These are phyloP conservation scores for Drosophila sulfurigaster DNA, from an alignment of 1,140 invertebrate species.

Conservation along the genomic window DNA sequence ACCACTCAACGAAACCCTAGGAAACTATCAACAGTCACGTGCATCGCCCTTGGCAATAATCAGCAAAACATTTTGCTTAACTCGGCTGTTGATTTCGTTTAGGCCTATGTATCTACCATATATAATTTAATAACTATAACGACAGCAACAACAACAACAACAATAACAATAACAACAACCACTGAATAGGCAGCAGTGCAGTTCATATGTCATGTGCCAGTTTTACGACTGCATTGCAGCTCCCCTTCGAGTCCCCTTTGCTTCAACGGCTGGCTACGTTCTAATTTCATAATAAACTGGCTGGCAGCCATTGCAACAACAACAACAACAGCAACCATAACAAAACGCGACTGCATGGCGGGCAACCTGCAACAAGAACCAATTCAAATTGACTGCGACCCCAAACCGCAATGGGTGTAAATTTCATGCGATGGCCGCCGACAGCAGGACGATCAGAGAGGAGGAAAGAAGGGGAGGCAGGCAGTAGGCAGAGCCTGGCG, in stretches of 20 bases:
- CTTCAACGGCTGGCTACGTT: slow-evolving; percentile 44
- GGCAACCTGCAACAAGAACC: slow-evolving; percentile 38
- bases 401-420: slow-evolving; percentile 81
- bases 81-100: slow-evolving; percentile 34
- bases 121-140: slow-evolving; percentile 82
- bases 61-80: slow-evolving; percentile 55
- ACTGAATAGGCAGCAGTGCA: slow-evolving; percentile 24
- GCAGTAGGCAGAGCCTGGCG: slow-evolving; percentile 53
- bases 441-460: slow-evolving; percentile 1
- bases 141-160: slow-evolving; percentile 46
- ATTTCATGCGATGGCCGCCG: slow-evolving; percentile 58
- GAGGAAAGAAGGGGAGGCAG: not conserved
- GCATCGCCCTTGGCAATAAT: slow-evolving; percentile 76
- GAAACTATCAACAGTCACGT: slow-evolving; percentile 43
- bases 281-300: slow-evolving; percentile 83
- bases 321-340: slow-evolving; percentile 26
- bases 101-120: slow-evolving; percentile 49
- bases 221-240: slow-evolving; percentile 78
- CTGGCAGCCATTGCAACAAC: slow-evolving; percentile 58
- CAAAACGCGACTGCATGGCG: slow-evolving; percentile 26
- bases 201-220: slow-evolving; percentile 82
- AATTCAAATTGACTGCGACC: slow-evolving; percentile 64
- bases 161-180: not conserved
- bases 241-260: not conserved
- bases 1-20: slow-evolving; percentile 3